Evolutionary conservation across 1,140 invertebrate genomes (phyloP), one percentile per base, ranked within the genome.

Genomic region (Venturia canescens): DNA sequence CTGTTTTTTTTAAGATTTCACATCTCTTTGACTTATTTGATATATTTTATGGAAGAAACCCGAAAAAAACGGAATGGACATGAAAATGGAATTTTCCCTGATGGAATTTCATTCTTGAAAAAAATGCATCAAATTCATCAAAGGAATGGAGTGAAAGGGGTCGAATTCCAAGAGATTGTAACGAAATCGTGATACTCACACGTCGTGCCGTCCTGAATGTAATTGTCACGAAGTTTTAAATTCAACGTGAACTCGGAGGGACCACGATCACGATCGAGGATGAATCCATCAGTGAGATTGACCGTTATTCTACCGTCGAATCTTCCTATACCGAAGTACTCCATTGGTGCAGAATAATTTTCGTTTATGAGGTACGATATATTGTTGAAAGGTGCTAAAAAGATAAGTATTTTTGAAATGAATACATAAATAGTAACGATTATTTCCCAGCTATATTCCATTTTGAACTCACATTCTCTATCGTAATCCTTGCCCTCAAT

Each of bases 201-300:
- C 13, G 81, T 84, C 0, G 82, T 90, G 84, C 89, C 91, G 80
- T 89, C 88, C n/a, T 83, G 83, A n/a, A 88, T 86, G 83, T 91
- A 92, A 87, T 94, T 93, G 80, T 94, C 93, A 50, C 89, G 86
- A 21, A 93, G 79, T 23, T 86, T 91, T 31, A 93, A 86, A 84
- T 92, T 91, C 48, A 94, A 90, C 11, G 84, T 85, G 75, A 93
- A 91, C 6, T 53, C 81, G 0, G 89, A 84, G 5, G 89, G 87
- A 9, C 90, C 89, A 9, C 88, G 88, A 80, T 94, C 93, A 18
- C 93, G 83, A 83, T 94, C 93, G 13, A 94, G 86, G 1, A 87
- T 85, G 27, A 91, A 87, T 6, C 87, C 84, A 16, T 89, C 89
- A 34, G 87, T 86, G 79, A 92, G 91, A 78, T 92, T 82, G 5